Base-by-base conservation (phyloP, 2,113 vertebrate genomes). In the Galeopterus variegatus region DNA sequence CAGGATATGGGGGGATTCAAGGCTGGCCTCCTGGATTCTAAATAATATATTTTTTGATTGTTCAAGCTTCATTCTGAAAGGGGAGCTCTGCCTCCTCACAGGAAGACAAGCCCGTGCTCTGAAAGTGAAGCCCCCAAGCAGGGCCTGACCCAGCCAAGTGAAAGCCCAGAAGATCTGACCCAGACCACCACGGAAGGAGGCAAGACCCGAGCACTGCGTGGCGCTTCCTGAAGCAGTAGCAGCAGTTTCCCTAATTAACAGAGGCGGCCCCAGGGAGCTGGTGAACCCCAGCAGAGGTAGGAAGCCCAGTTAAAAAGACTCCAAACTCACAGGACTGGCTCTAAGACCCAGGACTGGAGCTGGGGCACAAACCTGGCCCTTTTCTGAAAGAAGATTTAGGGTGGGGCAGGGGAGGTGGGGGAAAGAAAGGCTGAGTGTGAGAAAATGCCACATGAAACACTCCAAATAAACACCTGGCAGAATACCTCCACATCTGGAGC, bases 401-500 rank as follows among this genome's bases (percentile, higher is more conserved):
- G 2, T 54, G 18, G 18, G 6, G 11, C 17, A 4, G 23, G 7
- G 58, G 36, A 58, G 3, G 33, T 19, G 18, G 15, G 88, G 90
- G 73, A 84, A n/a, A 90, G 28, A 89, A 89, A 79, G 91, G 64
- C 50, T 76, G 90, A 88, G 72, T 72, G 15, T 56, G n/a, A 36
- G 96, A 94, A 95, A 97, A 97, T 73, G 75, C 91, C 94, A 90
- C 90, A 75, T 82, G 91, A 72, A 62, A 97, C 26, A 65, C 95
- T 97, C 94, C 97, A 97, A 98, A 98, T 94, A 98, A 98, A 98
- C 97, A 98, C 98, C 97, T 98, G 98, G 98, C 97, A 97, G 96
- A 95, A 79, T 67, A 97, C 95, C 96, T 89, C 93, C 94, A 95
- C 97, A 98, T 98, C 96, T 98, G 97, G 98, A 98, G 89, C 96